Evolutionary conservation across 2,888 invertebrate species (phyloP).

Genomic region (Coremacera marginata): DNA sequence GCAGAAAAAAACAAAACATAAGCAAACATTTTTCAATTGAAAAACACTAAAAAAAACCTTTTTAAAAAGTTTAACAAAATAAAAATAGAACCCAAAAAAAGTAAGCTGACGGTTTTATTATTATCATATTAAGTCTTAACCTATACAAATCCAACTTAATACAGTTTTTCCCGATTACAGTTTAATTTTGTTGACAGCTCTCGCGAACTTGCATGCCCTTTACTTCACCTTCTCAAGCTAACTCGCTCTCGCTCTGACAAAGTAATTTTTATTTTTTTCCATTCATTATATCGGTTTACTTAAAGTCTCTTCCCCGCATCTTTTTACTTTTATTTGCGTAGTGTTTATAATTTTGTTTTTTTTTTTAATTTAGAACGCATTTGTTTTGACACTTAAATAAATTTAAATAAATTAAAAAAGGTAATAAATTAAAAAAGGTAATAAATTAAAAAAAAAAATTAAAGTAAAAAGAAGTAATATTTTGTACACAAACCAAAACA

Average conservation of each 20-base stretch:
- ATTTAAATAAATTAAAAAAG: constrained; percentile 15
- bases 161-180: background rate
- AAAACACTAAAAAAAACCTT: constrained; percentile 23
- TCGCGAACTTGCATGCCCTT: background rate
- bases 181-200: background rate
- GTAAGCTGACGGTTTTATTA: constrained; percentile 39
- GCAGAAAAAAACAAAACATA: background rate
- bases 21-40: constrained; percentile 19
- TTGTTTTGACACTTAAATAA: constrained; percentile 26
- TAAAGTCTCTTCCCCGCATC: background rate
- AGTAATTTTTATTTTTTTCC: background rate
- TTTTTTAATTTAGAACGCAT: constrained; percentile 19
- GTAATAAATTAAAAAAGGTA: constrained; percentile 19
- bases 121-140: constrained; percentile 24
- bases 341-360: constrained; percentile 7
- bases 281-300: constrained; percentile 2
- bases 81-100: constrained; percentile 33
- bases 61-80: constrained; percentile 14
- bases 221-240: background rate
- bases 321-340: constrained; percentile 1
- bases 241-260: background rate
- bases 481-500: constrained; percentile 37
- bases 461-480: constrained; percentile 22
- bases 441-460: constrained; percentile 13
- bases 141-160: constrained; percentile 1